Percentiles rank a stretch among this genome's conserved stretches.
Conservation (phyloP, 2,113 vertebrate genomes). For the Myanophis thanlyinensis region DNA sequence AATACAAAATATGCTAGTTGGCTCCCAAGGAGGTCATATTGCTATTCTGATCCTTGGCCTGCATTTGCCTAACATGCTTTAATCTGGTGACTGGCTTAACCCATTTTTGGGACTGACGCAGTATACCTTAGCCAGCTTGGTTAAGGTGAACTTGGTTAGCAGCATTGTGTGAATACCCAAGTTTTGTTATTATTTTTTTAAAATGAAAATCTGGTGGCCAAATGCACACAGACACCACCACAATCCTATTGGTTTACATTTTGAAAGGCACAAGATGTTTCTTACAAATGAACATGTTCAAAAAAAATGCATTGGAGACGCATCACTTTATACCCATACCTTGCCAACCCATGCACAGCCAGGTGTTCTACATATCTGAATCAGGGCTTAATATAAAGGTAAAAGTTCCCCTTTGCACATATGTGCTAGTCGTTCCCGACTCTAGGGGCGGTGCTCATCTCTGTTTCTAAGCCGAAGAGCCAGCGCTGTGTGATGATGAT, state of each 20-base stretch:
- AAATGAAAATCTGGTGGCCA: neutral
- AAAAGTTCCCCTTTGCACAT: too few species aligned
- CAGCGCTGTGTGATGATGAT: too few species aligned
- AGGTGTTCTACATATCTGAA: neutral
- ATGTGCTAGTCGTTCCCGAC: too few species aligned
- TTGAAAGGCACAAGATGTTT: constrained; percentile 70
- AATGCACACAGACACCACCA: neutral
- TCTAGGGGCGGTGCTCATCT: too few species aligned
- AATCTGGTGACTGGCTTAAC: neutral
- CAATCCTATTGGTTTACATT: constrained; percentile 43
- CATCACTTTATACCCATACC: neutral
- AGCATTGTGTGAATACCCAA: neutral
- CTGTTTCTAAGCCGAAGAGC: too few species aligned
- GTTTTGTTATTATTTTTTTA: neutral
- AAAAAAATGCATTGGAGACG: neutral
- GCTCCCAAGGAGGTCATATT: neutral
- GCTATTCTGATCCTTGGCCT: neutral
- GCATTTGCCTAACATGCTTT: neutral
- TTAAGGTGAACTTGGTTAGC: neutral
- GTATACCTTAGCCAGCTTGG: neutral
- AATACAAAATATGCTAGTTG: neutral
- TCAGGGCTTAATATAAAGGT: neutral
- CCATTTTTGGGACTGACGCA: neutral
- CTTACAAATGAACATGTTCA: neutral
- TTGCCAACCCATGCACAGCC: neutral